These are phyloP conservation scores for Thamnophis sirtalis DNA, from an alignment of 2,113 vertebrate species.

Conservation along the genomic window DNA sequence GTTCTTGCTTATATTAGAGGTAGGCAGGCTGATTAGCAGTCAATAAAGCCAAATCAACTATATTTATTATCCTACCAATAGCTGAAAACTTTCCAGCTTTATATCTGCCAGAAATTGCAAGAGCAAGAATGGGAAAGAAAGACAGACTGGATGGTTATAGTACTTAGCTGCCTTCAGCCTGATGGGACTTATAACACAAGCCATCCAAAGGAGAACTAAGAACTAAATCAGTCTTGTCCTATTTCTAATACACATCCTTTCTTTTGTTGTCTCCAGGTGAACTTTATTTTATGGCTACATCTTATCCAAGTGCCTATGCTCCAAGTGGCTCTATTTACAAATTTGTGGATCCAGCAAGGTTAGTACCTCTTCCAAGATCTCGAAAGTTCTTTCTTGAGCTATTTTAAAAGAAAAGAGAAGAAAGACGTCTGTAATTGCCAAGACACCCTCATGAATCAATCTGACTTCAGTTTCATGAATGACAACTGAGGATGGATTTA, in stretches of 20 bases:
- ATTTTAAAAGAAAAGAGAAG: background rate
- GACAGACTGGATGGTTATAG: background rate
- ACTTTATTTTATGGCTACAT: slow-evolving; percentile 82
- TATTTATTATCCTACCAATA: background rate
- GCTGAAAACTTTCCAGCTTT: background rate
- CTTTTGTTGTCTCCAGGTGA: slow-evolving; percentile 68
- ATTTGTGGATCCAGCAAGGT: slow-evolving; percentile 82
- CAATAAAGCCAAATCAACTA: background rate
- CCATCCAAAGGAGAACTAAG: background rate
- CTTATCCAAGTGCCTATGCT: slow-evolving; percentile 74
- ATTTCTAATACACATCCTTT: background rate
- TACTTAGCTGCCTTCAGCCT: background rate
- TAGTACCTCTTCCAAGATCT: slow-evolving; percentile 46
- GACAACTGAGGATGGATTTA: background rate
- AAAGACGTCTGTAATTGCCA: background rate
- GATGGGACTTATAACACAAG: background rate
- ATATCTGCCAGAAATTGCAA: background rate
- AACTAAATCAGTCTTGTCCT: slow-evolving; percentile 8
- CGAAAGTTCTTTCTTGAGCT: slow-evolving; percentile 6
- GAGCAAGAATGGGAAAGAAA: background rate
- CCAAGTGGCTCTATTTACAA: slow-evolving; percentile 78
- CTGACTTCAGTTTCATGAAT: background rate
- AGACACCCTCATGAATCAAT: background rate
- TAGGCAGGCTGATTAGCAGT: background rate
- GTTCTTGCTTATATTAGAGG: background rate